A percentile compares a stretch with the other conserved stretches of the same genome.
Evolutionary conservation across 2,113 vertebrate genomes (phyloP).

Genomic region (Python bivittatus): DNA sequence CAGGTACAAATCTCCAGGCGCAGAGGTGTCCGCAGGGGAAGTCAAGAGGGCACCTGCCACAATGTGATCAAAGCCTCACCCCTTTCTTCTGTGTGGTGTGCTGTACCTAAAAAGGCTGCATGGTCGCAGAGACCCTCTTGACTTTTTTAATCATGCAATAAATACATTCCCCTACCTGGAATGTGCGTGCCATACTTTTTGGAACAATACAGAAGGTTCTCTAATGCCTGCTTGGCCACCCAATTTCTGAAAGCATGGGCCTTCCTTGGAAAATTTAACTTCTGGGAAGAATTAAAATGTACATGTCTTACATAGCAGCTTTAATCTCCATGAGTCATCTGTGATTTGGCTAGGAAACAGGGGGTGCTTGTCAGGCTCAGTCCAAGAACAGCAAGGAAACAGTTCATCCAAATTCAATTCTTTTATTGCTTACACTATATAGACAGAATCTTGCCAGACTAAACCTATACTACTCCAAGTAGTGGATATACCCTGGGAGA

Average conservation of each 20-base stretch:
- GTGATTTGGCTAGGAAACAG: not conserved
- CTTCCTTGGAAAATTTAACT: not conserved
- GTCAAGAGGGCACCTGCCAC: not conserved
- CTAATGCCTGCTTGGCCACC: not conserved
- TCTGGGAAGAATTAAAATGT: not conserved
- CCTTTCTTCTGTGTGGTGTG: not conserved
- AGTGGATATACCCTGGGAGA: no score
- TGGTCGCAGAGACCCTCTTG: not conserved
- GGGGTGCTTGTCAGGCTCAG: no score
- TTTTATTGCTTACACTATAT: no score
- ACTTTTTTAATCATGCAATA: not conserved
- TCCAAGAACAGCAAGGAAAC: no score
- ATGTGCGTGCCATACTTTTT: not conserved
- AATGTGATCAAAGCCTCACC: not conserved
- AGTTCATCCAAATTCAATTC: no score
- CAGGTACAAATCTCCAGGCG: not conserved
- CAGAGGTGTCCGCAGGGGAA: not conserved
- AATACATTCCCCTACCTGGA: not conserved
- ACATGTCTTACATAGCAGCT: not conserved
- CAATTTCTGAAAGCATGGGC: not conserved
- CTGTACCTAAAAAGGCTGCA: not conserved
- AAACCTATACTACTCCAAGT: no score
- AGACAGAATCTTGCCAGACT: no score
- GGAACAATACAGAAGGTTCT: not conserved
- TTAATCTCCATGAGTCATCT: not conserved